phyloP scores from a whole-genome alignment of 2,888 invertebrate genomes.

The Alentia gelatinosa region DNA sequence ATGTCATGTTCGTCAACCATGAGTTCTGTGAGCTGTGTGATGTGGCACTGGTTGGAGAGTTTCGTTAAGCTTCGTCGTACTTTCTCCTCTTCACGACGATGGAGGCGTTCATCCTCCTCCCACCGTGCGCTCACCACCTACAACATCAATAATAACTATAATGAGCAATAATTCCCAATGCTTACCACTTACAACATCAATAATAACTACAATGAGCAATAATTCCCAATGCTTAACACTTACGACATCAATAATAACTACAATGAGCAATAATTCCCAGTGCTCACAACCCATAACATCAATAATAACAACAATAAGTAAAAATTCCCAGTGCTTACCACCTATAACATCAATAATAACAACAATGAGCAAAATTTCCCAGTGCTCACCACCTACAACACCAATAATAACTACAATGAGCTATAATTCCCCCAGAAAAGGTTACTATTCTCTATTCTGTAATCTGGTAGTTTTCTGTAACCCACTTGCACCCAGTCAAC shows the following conservation, averaged over 20 bases:
- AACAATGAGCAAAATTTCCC: too few species aligned
- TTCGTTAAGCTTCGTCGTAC: conserved; percentile 57
- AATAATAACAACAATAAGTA: background rate
- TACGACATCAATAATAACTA: background rate
- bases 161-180: background rate
- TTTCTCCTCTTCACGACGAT: background rate
- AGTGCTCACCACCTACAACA: too few species aligned
- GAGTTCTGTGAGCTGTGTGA: conserved; percentile 59
- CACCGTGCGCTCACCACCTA: background rate
- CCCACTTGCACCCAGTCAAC: too few species aligned
- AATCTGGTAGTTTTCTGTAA: too few species aligned
- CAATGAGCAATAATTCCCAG: background rate
- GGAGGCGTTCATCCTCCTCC: background rate
- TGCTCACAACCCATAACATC: background rate
- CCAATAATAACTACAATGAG: too few species aligned
- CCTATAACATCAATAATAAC: background rate
- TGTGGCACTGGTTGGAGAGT: conserved; percentile 62
- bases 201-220: background rate
- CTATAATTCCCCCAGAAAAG: too few species aligned
- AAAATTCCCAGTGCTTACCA: background rate
- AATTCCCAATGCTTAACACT: background rate
- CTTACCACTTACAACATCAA: background rate
- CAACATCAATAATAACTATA: background rate
- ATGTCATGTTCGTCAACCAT: conserved; percentile 34
- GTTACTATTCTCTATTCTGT: too few species aligned